These are phyloP conservation scores for Hassar affinis DNA, from an alignment of 2,113 vertebrate genomes.

Conservation along the genomic window DNA sequence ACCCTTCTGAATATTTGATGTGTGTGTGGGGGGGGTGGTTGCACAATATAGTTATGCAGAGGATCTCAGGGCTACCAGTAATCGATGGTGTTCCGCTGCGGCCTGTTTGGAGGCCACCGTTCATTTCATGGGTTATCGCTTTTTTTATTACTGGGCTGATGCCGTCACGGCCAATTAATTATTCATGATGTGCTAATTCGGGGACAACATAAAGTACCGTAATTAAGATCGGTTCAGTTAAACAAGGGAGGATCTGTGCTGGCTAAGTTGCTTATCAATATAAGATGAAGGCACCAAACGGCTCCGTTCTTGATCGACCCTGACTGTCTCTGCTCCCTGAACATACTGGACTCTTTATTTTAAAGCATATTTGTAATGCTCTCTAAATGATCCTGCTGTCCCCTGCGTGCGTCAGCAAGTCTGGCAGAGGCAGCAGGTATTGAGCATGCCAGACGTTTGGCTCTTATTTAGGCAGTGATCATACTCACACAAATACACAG, in stretches of 20 bases:
- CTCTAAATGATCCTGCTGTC: slow-evolving; percentile 60
- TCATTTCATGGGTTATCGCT: slow-evolving; percentile 78
- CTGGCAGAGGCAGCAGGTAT: slow-evolving; percentile 55
- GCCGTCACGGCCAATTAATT: slow-evolving; percentile 76
- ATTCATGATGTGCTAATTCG: slow-evolving; percentile 76
- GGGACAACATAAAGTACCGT: slow-evolving; percentile 72
- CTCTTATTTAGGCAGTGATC: slow-evolving; percentile 60
- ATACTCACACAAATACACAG: slow-evolving; percentile 39
- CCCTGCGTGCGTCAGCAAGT: slow-evolving; percentile 53
- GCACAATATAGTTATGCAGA: slow-evolving; percentile 58
- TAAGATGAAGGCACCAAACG: slow-evolving; percentile 40
- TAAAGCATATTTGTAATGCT: slow-evolving; percentile 63
- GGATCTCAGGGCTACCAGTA: slow-evolving; percentile 54
- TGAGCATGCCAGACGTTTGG: slow-evolving; percentile 59
- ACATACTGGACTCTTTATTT: slow-evolving; percentile 53
- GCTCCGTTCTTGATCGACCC: slow-evolving; percentile 23
- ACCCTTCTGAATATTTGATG: slow-evolving; percentile 73
- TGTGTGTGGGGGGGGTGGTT: slow-evolving; percentile 50
- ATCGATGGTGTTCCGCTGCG: slow-evolving; percentile 58
- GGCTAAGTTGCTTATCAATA: slow-evolving; percentile 50
- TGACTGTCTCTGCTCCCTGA: slow-evolving; percentile 21
- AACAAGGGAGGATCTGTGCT: slow-evolving; percentile 40
- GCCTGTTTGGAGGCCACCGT: slow-evolving; percentile 62
- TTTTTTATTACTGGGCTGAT: slow-evolving; percentile 75
- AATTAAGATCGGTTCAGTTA: slow-evolving; percentile 62